Evolutionary conservation across 2,797 vertebrate species (phyloP).

Genomic region (Anas flavirostris): DNA sequence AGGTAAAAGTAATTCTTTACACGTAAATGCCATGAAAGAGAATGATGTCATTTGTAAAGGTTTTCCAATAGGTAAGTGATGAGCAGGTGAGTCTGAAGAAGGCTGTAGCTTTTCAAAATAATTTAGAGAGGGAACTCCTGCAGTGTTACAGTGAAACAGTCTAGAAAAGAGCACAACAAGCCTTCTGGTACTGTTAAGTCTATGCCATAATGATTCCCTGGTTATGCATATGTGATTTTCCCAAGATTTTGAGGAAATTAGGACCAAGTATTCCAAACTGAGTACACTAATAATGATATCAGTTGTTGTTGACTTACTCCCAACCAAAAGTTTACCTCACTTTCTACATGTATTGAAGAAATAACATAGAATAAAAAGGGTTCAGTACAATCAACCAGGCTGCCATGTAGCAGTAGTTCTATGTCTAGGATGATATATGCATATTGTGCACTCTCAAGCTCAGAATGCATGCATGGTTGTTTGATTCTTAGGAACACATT

Average conservation of each 20-base stretch:
- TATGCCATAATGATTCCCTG: neutral
- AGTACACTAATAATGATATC: neutral
- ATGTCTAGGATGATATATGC: neutral
- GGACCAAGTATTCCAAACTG: neutral
- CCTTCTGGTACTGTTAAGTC: neutral
- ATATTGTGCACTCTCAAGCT: neutral
- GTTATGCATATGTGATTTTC: neutral
- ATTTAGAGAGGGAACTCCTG: neutral
- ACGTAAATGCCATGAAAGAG: neutral
- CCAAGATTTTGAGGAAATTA: neutral
- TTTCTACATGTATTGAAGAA: neutral
- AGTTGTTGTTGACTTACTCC: neutral
- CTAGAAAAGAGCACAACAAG: neutral
- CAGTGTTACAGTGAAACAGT: neutral
- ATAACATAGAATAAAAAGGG: neutral
- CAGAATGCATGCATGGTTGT: neutral
- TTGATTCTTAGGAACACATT: neutral
- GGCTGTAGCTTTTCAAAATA: neutral
- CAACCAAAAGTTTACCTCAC: neutral
- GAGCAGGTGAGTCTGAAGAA: neutral
- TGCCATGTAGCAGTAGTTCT: neutral
- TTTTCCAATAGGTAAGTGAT: neutral
- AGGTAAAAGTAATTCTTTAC: neutral
- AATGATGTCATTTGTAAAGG: neutral
- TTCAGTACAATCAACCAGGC: neutral